Evolutionary conservation across 2,113 vertebrate genomes (phyloP), one percentile per base, ranked within the genome.

Genomic region (Sisor rabdophorus): DNA sequence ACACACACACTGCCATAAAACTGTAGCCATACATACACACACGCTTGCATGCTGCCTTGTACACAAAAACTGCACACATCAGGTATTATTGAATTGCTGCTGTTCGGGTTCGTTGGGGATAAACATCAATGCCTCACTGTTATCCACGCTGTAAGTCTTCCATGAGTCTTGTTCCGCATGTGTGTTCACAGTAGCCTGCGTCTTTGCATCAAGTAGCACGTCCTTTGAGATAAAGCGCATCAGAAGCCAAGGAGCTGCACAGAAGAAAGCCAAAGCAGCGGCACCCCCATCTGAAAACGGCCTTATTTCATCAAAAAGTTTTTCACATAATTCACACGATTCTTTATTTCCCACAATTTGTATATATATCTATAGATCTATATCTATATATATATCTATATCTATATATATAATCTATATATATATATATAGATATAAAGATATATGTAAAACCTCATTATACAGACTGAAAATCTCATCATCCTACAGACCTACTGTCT

Each of bases 1-100:
- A 44, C 40, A 63, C 50, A 7, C 22, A 0, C 4, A 12, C 44
- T 40, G 36, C 64, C 44, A 40, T 44, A 44, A 36, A 47, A 59
- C 54, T 40, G 20, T 17, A 69, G 40, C 40, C 64, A 53, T 52
- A 74, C 26, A 28, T 47, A 67, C 26, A 71, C 28, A 17, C 54
- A 36, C n/a, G n/a, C n/a, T n/a, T 70, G 65, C 72, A 75, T 70
- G 65, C 47, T 69, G 44, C 54, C 72, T 61, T 70, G 36, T 47
- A 70, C 48, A 70, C 53, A n/a, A 30, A 4, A 44, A 72, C 59
- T 32, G 71, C 53, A 58, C 58, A 36, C 70, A 65, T 72, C 64
- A 56, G 77, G 55, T 67, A 55, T 60, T 76, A 73, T 40, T 76
- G 69, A 44, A 69, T n/a, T 28, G 24, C 53, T 72, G 77, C 69